Base-by-base conservation (phyloP, 1,140 invertebrate genomes). In the Camponotus pennsylvanicus region DNA sequence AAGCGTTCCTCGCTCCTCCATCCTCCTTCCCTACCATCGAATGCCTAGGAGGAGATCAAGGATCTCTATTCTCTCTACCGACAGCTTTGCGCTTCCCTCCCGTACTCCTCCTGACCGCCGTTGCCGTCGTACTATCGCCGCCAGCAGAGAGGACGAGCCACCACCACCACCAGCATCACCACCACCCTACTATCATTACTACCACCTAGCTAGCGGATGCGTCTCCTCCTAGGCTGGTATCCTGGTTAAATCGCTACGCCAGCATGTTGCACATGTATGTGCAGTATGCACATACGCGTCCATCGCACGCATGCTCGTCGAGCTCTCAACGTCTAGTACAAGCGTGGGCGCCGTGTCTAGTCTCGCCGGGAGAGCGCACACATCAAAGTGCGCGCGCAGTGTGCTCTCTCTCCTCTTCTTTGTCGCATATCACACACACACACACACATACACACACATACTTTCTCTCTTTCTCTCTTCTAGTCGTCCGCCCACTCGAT, bases 381-480 rank as follows among this genome's bases (percentile, higher is more conserved):
- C 67, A 83, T 84, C 57, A 37, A 88, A 90, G 42, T 91, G 90
- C 90, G 90, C 90, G 90, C 90, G 90, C 90, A 90, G 37, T 89
- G 9, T 18, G 6, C 34, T 55, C 37, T 73, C 82, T 85, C 73
- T 78, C 66, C 52, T 15, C 27, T 40, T 77, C 75, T 61, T 37
- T 57, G 15, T 64, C 37, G 45, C 59, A 11, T 11, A 11, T 8
- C n/a, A n/a, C n/a, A n/a, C n/a, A n/a, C n/a, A 40, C 42, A 45
- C 42, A 13, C 2, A 45, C 42, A 45, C 42, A 45, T 7, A 45
- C 9, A 45, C 42, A 45, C 11, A 45, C 9, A 13, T 9, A 45
- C 9, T 49, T 4, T 49, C 45, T 49, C 45, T 49, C 49, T 18
- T 3, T 18, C 49, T 52, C 49, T 52, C 71, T 52, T 75, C 75